A percentile compares a stretch with the other conserved stretches of the same genome.
These are phyloP conservation scores for Carcharodon carcharias DNA, from an alignment of 2,797 vertebrate species.

Conservation along the genomic window DNA sequence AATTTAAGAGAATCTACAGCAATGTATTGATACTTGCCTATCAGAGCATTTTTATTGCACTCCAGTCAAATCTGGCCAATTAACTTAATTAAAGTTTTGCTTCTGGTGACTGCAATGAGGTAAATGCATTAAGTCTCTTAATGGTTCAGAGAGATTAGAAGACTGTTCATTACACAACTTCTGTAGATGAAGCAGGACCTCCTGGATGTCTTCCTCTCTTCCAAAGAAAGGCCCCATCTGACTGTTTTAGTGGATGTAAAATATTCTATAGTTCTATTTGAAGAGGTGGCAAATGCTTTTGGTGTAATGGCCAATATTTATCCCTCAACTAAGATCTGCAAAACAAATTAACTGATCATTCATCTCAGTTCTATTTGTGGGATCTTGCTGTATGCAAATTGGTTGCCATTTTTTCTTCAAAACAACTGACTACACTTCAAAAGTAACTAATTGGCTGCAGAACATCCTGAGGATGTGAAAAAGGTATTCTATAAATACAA, in stretches of 20 bases:
- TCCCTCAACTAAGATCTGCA: not conserved
- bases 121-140: not conserved
- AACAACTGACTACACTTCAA: not conserved
- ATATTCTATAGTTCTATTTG: not conserved
- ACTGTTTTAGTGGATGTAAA: not conserved
- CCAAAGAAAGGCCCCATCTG: not conserved
- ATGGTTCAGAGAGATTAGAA: not conserved
- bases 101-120: too few species aligned
- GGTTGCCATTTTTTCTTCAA: not conserved
- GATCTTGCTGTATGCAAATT: not conserved
- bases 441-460: not conserved
- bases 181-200: not conserved
- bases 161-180: not conserved
- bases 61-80: not conserved
- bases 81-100: too few species aligned
- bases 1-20: not conserved
- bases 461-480: not conserved
- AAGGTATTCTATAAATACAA: not conserved
- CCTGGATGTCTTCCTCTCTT: not conserved
- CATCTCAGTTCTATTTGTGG: not conserved
- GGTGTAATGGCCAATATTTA: not conserved
- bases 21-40: not conserved
- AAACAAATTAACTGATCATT: not conserved
- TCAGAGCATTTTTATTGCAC: not conserved
- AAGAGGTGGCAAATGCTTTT: not conserved